These are phyloP conservation scores for Macrochelys suwanniensis DNA, from an alignment of 2,797 vertebrate genomes.

Conservation along the genomic window DNA sequence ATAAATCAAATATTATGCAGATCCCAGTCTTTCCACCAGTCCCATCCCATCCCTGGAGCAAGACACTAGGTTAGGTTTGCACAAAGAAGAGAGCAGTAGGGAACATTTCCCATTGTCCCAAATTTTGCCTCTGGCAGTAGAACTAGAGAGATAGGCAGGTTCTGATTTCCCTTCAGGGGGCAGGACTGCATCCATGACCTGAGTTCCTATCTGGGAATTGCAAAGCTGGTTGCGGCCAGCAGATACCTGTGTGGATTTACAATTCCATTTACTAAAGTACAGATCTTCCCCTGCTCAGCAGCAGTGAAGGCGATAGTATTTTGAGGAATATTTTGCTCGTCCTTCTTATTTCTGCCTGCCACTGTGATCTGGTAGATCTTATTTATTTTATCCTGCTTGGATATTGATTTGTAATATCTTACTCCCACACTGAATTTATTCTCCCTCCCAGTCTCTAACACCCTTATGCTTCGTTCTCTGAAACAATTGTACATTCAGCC, in stretches of 20 bases:
- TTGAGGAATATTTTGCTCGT: conserved; percentile 9
- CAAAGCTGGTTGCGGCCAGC: background rate
- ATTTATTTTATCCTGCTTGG: background rate
- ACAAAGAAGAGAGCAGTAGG: background rate
- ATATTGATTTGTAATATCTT: background rate
- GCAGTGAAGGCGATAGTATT: background rate
- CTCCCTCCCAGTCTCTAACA: background rate
- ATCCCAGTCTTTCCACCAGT: background rate
- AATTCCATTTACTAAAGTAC: background rate
- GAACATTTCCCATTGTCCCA: background rate
- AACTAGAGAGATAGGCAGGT: background rate
- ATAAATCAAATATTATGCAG: background rate
- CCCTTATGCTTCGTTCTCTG: background rate
- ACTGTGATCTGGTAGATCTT: background rate
- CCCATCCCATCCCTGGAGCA: accelerated
- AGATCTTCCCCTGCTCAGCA: background rate
- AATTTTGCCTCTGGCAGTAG: background rate
- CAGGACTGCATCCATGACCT: background rate
- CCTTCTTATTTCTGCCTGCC: background rate
- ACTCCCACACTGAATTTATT: background rate
- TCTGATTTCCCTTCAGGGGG: background rate
- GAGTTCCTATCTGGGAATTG: background rate
- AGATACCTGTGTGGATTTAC: background rate
- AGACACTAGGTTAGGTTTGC: background rate
- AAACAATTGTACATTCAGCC: background rate